Evolutionary conservation across 2,888 invertebrate species (phyloP).

Genomic region (Acronicta aceris): DNA sequence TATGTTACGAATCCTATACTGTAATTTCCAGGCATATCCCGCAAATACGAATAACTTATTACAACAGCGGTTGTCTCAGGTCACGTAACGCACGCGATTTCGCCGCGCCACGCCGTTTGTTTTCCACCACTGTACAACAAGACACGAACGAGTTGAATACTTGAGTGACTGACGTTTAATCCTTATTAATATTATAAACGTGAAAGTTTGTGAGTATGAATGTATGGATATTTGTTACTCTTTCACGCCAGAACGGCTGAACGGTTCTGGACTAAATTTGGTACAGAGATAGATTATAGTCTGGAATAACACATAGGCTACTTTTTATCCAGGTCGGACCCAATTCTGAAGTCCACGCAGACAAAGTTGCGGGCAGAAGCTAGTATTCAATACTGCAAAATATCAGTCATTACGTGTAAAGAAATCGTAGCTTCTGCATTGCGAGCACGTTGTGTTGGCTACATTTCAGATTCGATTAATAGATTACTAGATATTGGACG

Average conservation of each 20-base stretch:
- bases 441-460: conserved; percentile 27
- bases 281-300: too few relatives aligned
- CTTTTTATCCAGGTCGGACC: too few relatives aligned
- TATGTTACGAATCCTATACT: not conserved
- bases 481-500: too few relatives aligned
- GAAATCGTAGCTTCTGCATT: conserved; percentile 17
- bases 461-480: not conserved
- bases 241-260: too few relatives aligned
- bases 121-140: conserved; percentile 31
- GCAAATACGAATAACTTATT: conserved; percentile 36
- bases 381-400: conserved; percentile 24
- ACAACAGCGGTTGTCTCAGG: conserved; percentile 41
- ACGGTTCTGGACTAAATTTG: too few relatives aligned
- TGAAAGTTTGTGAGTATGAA: too few relatives aligned
- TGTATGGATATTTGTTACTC: too few relatives aligned
- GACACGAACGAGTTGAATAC: conserved; percentile 38
- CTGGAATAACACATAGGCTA: too few relatives aligned
- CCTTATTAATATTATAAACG: too few relatives aligned
- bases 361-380: too few relatives aligned
- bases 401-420: conserved; percentile 12
- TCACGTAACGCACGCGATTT: conserved; percentile 63
- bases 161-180: conserved; percentile 44
- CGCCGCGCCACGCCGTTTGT: conserved; percentile 27
- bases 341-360: too few relatives aligned
- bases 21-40: conserved; percentile 20